Conservation (phyloP, 64 coral and sea anemone genomes). For the Astreopora myriophthalma region DNA sequence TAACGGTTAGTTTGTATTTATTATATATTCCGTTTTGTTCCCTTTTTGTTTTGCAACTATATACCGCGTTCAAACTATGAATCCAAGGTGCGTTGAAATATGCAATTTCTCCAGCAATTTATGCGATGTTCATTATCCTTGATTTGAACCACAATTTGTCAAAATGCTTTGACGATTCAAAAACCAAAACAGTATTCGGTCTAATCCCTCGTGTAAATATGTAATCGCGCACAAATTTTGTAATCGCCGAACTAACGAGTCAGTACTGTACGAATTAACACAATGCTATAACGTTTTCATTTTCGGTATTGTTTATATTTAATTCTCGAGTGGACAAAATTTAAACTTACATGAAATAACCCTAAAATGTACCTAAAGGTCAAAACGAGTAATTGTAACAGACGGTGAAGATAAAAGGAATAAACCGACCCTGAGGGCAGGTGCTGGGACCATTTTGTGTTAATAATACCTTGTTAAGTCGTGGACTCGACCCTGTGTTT, state of each 20-base stretch:
- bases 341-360: background rate
- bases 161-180: background rate
- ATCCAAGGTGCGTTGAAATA: background rate
- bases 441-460: background rate
- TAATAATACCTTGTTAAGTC: background rate
- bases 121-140: background rate
- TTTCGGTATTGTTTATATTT: background rate
- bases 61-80: background rate
- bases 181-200: background rate
- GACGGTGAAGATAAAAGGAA: background rate
- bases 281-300: background rate
- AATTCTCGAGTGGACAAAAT: background rate
- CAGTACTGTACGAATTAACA: background rate
- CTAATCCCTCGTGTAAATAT: background rate
- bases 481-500: background rate
- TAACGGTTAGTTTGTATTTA: slow-evolving; percentile 36
- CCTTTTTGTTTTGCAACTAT: background rate
- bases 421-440: background rate
- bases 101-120: background rate
- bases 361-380: background rate
- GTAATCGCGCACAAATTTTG: background rate
- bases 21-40: background rate
- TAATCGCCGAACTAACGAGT: background rate
- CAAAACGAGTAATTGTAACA: background rate
- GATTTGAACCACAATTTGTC: background rate